Base-by-base conservation (phyloP, 2,888 invertebrate species). In the Erannis defoliaria region DNA sequence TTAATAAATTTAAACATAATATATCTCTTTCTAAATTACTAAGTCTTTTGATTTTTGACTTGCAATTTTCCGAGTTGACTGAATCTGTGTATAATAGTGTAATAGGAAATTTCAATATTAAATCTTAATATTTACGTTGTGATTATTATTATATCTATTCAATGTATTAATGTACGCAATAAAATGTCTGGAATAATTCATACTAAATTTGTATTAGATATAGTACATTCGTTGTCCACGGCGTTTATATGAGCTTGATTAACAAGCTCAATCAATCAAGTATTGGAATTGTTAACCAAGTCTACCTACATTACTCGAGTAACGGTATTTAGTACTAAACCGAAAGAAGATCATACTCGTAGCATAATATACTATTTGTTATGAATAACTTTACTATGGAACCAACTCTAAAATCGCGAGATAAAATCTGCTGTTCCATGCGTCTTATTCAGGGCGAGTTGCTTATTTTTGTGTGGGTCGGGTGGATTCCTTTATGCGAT, bases 21-120 rank as follows among this genome's bases (percentile, higher is more conserved):
- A 89, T 91, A 89, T 89, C 82, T 86, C 86, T 88, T 84, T 81
- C 82, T 80, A 84, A 84, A 81, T 78, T 78, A 80, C 74, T 74
- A 78, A 71, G 70, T 70, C 68, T 76, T 84, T 84, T 83, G 81
- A 81, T 85, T 85, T 81, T 77, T 81, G 82, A 82, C 75, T 78
- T 80, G 83, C 78, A 84, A 56, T 57, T 84, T 85, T 87, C 85
- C 82, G 83, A 84, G 84, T 90, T 82, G 90, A 90, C 90, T 90
- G 90, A 90, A 85, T 86, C 84, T 85, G 75, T 83, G 75, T 86
- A 82, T 79, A 85, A 83, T 81, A 85, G 81, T 76, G 74, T 78
- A 81, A 83, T 84, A 82, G 82, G 73, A 74, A 76, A 73, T 76
- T 71, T 69, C 69, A 70, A 73, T 70, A 73, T 68, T 66, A 66